Evolutionary conservation across 2,888 invertebrate genomes (phyloP).

Genomic region (Cosmia pyralina): DNA sequence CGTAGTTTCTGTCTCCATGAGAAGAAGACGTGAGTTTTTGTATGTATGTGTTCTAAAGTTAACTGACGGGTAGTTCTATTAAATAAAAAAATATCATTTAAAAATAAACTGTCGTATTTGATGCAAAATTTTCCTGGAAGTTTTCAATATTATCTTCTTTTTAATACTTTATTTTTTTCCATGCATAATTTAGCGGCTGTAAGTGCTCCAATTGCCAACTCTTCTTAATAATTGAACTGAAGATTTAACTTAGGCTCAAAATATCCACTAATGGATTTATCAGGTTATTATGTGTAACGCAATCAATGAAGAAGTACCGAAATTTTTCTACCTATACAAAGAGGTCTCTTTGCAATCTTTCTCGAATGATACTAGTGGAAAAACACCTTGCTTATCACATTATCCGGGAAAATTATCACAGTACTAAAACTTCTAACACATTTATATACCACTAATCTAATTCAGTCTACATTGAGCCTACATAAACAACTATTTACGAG

Average conservation of each 20-base stretch:
- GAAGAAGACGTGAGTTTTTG: no score
- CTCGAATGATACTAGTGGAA: background rate
- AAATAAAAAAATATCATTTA: no score
- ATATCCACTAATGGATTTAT: background rate
- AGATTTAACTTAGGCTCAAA: no score
- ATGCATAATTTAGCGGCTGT: background rate
- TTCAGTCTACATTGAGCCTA: conserved; percentile 29
- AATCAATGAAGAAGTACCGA: background rate
- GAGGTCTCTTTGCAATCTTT: background rate
- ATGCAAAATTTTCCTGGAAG: background rate
- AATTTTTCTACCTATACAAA: background rate
- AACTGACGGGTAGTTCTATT: no score
- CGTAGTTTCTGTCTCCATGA: no score
- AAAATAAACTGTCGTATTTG: no score
- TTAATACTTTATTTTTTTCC: background rate
- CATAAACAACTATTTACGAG: conserved; percentile 47
- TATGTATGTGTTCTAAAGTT: no score
- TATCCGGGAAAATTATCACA: conserved; percentile 20
- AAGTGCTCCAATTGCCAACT: background rate
- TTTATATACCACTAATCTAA: conserved; percentile 40
- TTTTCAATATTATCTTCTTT: background rate
- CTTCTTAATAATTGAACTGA: background rate
- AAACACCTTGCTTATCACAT: conserved; percentile 17
- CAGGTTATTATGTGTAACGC: background rate
- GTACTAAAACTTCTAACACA: conserved; percentile 27